phyloP scores from a whole-genome alignment of 2,888 invertebrate species.

The Nycteola revayana region DNA sequence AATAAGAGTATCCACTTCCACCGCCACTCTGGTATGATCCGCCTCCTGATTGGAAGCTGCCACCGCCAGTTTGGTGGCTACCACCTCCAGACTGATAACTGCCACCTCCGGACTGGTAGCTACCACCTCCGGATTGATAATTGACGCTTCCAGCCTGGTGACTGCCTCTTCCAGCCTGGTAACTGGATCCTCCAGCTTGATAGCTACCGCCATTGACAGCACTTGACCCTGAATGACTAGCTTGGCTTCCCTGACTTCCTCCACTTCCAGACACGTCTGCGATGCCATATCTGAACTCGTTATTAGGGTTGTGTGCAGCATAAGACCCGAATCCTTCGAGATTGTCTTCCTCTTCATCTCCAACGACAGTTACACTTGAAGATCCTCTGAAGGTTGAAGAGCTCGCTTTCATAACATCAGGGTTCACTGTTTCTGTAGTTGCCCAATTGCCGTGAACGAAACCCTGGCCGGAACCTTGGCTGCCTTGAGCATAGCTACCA shows the following conservation, averaged over 20 bases:
- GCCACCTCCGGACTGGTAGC: constrained; percentile 21
- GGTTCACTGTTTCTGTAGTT: constrained; percentile 74
- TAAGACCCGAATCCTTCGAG: constrained; percentile 62
- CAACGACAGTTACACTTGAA: constrained; percentile 60
- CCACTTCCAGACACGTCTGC: constrained; percentile 56
- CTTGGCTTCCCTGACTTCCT: constrained; percentile 19
- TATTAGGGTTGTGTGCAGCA: constrained; percentile 64
- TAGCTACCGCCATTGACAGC: constrained; percentile 23
- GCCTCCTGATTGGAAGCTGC: constrained; percentile 30
- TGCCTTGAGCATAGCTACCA: too few relatives aligned
- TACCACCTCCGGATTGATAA: constrained; percentile 30
- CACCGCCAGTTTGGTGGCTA: constrained; percentile 26
- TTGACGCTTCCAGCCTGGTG: constrained; percentile 21
- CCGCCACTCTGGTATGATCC: constrained; percentile 26
- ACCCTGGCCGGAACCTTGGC: constrained; percentile 38
- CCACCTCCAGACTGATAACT: constrained; percentile 16
- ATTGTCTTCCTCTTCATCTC: constrained; percentile 64
- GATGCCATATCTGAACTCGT: constrained; percentile 66
- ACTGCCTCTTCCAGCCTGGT: constrained; percentile 14
- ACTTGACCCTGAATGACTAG: constrained; percentile 13
- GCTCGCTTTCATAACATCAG: constrained; percentile 66
- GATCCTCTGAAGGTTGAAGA: constrained; percentile 58
- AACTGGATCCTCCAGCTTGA: constrained; percentile 13
- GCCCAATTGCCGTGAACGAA: constrained; percentile 69
- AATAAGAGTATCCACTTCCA: constrained; percentile 58